A percentile compares a stretch with the other conserved stretches of the same genome.
These are phyloP conservation scores for Orthochromis malagaraziensis DNA, from an alignment of 2,113 vertebrate species.

Conservation along the genomic window DNA sequence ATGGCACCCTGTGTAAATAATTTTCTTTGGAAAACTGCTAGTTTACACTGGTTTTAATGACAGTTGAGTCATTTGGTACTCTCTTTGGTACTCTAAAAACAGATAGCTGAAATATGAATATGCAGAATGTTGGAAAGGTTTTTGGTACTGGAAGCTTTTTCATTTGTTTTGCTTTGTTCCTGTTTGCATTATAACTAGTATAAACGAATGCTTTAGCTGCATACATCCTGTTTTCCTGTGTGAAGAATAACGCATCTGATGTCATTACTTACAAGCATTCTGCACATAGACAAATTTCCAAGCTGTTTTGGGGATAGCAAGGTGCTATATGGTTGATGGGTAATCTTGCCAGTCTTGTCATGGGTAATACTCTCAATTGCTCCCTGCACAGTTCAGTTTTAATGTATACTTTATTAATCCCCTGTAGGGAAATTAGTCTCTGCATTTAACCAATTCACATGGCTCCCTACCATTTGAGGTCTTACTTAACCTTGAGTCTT, in stretches of 20 bases:
- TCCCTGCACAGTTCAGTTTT: not conserved
- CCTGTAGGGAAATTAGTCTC: not conserved
- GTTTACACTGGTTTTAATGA: not conserved
- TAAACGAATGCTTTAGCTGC: not conserved
- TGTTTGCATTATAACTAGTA: not conserved
- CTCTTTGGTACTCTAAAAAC: not conserved
- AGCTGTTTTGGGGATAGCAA: not conserved
- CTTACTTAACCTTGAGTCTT: not conserved
- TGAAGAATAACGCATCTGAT: fast-evolving
- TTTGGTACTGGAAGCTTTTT: not conserved
- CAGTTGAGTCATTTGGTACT: not conserved
- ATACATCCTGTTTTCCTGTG: not conserved
- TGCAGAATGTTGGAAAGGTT: not conserved
- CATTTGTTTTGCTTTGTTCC: not conserved
- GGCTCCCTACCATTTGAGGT: not conserved
- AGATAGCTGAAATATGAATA: not conserved
- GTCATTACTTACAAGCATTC: not conserved
- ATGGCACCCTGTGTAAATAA: not conserved
- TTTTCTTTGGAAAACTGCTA: not conserved
- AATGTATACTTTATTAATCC: not conserved
- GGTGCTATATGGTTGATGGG: not conserved
- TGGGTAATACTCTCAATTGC: not conserved
- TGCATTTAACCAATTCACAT: not conserved
- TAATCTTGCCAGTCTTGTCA: not conserved
- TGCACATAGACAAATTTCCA: not conserved